These are phyloP conservation scores for Phymatocera aterrima DNA, from an alignment of 2,888 invertebrate genomes.

Conservation along the genomic window DNA sequence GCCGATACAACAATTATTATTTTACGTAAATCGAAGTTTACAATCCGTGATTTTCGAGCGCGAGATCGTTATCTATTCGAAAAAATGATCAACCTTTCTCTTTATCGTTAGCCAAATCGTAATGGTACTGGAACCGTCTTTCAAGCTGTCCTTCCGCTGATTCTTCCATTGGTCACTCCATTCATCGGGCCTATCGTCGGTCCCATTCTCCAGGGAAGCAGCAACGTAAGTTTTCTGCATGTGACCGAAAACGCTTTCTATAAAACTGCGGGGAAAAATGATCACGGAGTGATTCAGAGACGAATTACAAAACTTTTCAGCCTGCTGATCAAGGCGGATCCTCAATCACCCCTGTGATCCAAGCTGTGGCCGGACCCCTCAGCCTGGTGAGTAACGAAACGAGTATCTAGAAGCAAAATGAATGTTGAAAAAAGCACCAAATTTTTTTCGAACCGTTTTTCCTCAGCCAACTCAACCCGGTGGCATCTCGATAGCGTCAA, in stretches of 20 bases:
- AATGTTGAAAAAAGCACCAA: not conserved
- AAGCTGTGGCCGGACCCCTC: slow-evolving; percentile 61
- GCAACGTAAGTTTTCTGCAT: slow-evolving; percentile 60
- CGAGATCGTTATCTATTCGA: not conserved
- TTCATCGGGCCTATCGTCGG: slow-evolving; percentile 67
- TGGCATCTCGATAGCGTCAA: slow-evolving; percentile 64
- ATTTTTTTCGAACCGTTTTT: not conserved
- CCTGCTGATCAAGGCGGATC: slow-evolving; percentile 62
- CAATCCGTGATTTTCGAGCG: not conserved
- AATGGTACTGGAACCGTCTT: slow-evolving; percentile 67
- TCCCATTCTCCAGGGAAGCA: slow-evolving; percentile 64
- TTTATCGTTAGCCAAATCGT: slow-evolving; percentile 50
- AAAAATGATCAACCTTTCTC: not conserved
- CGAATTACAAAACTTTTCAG: slow-evolving; percentile 52
- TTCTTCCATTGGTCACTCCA: slow-evolving; percentile 68
- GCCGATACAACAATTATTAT: not conserved
- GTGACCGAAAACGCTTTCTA: not conserved
- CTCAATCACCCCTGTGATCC: slow-evolving; percentile 57
- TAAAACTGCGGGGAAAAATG: not conserved
- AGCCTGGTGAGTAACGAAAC: slow-evolving; percentile 60
- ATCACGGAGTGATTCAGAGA: not conserved
- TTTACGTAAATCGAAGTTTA: not conserved
- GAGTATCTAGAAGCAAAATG: not conserved
- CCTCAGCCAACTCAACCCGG: slow-evolving; percentile 64
- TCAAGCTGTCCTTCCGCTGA: slow-evolving; percentile 63